These are phyloP conservation scores for Pimephales promelas DNA, from an alignment of 2,113 vertebrate genomes.

Conservation along the genomic window DNA sequence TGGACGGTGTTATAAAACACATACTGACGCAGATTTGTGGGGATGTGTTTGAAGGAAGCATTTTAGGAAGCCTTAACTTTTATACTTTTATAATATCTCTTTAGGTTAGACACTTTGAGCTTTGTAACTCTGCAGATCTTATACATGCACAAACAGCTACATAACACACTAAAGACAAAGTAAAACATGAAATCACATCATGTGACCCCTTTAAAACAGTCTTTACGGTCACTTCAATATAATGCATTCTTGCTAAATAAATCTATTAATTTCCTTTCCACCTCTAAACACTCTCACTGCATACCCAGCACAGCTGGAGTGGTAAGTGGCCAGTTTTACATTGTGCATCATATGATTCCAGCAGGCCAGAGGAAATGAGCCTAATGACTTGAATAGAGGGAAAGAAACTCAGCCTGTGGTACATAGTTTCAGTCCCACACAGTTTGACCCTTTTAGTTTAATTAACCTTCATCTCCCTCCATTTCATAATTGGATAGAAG, in stretches of 20 bases:
- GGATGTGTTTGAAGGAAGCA: too few species aligned
- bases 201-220: not conserved
- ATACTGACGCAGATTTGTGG: too few species aligned
- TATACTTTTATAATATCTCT: too few species aligned
- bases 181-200: too few species aligned
- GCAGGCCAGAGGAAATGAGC: not conserved
- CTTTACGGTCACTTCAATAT: not conserved
- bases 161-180: too few species aligned
- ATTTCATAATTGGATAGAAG: conserved; percentile 33
- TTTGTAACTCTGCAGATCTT: too few species aligned
- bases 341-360: conserved; percentile 22
- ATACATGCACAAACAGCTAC: too few species aligned
- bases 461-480: conserved; percentile 46
- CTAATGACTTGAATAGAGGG: conserved; percentile 25
- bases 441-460: conserved; percentile 31
- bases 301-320: conserved; percentile 30
- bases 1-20: too few species aligned
- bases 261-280: not conserved
- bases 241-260: not conserved
- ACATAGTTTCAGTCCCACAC: conserved; percentile 29
- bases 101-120: too few species aligned
- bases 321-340: conserved; percentile 11
- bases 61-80: too few species aligned
- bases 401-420: conserved; percentile 14
- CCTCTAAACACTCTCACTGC: conserved; percentile 52